Evolutionary conservation across 2,113 vertebrate genomes (phyloP), one percentile per base, ranked within the genome.

Genomic region (Heloderma charlesbogerti): DNA sequence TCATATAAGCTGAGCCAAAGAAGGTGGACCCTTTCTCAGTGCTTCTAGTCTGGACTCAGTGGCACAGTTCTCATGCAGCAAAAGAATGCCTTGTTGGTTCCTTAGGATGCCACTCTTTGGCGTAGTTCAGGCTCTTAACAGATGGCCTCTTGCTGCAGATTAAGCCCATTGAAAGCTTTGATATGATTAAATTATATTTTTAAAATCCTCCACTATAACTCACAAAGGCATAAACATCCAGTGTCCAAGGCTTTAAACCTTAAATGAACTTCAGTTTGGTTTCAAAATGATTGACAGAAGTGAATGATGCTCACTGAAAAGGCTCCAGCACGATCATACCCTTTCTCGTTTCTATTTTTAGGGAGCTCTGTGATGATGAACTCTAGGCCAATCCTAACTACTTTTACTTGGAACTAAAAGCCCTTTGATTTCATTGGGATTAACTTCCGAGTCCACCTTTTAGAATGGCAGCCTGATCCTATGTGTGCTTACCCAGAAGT

Each of bases 61-160:
- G 66, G 43, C 45, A 3, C 40, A 78, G 13, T 67, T 51, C 34
- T n/a, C 37, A 40, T 15, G 40, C 60, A 88, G 66, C 15, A 67
- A 69, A 29, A 16, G 16, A 71, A 34, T 51, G 84, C 66, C 67
- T 86, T 31, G 6, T 72, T 72, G 66, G 67, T 71, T 71, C 40
- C 66, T 54, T 72, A 16, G 40, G 63, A 69, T 69, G 40, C 40
- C 57, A 69, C n/a, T 85, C 90, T 25, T 43, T 95, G 95, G 95
- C 96, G 95, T 94, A 94, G 91, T 96, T 96, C 91, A 88, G 86
- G 77, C 88, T 93, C 90, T 89, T 57, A 92, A 77, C 95, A 96
- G 95, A 95, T 95, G 95, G 96, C 77, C 81, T 92, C 87, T 92
- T 87, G 57, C 0, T 80, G 81, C 88, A 91, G 94, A 95, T 96